Conservation (phyloP, 1,140 invertebrate species). For the Heliconius congener region DNA sequence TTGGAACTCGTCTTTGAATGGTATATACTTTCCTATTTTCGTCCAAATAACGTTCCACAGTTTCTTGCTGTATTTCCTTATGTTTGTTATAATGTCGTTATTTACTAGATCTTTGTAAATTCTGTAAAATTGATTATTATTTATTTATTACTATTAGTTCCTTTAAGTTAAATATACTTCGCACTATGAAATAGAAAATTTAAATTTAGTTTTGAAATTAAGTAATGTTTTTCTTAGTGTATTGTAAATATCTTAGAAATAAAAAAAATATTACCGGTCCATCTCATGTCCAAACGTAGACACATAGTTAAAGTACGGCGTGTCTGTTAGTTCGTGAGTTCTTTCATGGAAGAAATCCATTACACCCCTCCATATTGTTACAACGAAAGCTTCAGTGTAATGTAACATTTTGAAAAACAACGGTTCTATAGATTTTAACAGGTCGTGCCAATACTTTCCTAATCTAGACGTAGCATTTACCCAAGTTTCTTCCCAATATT, state of each 20-base stretch:
- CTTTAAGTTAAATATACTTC: no score
- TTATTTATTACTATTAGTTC: no score
- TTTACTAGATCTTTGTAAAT: constrained; percentile 83
- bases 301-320: constrained; percentile 89
- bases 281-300: constrained; percentile 90
- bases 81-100: constrained; percentile 88
- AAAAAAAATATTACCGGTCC: constrained; percentile 79
- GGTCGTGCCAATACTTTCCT: constrained; percentile 86
- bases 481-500: constrained; percentile 88
- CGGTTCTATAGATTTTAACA: constrained; percentile 88
- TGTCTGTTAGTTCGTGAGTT: constrained; percentile 89
- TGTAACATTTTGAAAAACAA: constrained; percentile 88
- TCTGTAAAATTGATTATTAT: constrained; percentile 37
- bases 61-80: constrained; percentile 87
- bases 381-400: constrained; percentile 87
- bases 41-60: constrained; percentile 86
- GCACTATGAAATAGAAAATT: no score
- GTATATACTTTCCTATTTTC: constrained; percentile 88
- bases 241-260: no score
- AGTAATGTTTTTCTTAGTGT: no score
- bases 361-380: constrained; percentile 87
- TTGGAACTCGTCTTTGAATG: constrained; percentile 89
- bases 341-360: constrained; percentile 90
- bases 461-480: constrained; percentile 83
- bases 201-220: no score